Percentiles rank a stretch among this genome's conserved stretches.
Conservation (phyloP, 1,140 invertebrate species). For the Papilio machaon region DNA sequence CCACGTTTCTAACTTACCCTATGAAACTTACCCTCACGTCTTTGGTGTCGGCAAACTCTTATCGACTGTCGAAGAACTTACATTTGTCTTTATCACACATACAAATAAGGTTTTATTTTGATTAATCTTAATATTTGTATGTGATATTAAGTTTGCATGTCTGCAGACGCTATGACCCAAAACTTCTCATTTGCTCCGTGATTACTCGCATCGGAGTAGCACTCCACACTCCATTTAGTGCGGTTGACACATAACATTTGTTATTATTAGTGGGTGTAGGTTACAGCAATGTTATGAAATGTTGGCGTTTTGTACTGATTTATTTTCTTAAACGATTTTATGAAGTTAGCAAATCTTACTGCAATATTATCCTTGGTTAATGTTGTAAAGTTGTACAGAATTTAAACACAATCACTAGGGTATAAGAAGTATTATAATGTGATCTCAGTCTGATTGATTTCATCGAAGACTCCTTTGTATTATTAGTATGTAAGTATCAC, state of each 20-base stretch:
- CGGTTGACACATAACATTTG: conserved; percentile 67
- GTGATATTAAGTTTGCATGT: conserved; percentile 40
- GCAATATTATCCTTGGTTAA: background rate
- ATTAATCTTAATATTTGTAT: conserved; percentile 37
- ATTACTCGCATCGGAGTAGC: conserved; percentile 66
- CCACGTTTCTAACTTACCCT: conserved; percentile 68
- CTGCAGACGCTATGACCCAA: conserved; percentile 62
- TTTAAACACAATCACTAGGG: too few relatives aligned
- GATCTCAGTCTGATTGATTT: too few relatives aligned
- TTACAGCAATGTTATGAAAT: conserved; percentile 54
- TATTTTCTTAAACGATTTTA: conserved; percentile 2
- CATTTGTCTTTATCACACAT: conserved; percentile 28
- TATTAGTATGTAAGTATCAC: too few relatives aligned
- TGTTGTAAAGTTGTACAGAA: too few relatives aligned
- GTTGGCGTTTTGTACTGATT: conserved; percentile 49
- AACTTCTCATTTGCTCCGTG: conserved; percentile 78
- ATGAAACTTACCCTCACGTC: conserved; percentile 72
- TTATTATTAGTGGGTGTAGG: conserved; percentile 69
- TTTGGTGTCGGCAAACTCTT: conserved; percentile 53
- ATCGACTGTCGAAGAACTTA: conserved; percentile 40
- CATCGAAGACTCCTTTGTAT: too few relatives aligned
- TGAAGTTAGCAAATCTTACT: background rate
- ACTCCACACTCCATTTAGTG: conserved; percentile 59
- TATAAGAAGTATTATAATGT: too few relatives aligned
- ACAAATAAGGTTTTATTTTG: conserved; percentile 48